Evolutionary conservation across 2,888 invertebrate species (phyloP), one percentile per base, ranked within the genome.

Genomic region (Sinhomidia bicolor): DNA sequence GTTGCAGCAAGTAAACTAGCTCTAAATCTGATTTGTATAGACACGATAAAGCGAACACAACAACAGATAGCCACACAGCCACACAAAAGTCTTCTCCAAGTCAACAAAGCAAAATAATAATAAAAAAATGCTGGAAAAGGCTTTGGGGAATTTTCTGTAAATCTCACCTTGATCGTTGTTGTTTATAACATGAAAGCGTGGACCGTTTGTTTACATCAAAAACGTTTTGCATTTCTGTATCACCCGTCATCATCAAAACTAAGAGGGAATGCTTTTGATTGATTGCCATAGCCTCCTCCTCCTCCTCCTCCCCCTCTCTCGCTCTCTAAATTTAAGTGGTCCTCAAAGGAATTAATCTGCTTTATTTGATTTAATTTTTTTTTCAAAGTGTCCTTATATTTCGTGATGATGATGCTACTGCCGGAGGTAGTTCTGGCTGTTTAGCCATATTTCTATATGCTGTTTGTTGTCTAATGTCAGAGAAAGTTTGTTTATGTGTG

Each of bases 91-190:
- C n/a, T n/a, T n/a, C n/a, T n/a, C n/a, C n/a, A n/a, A n/a, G n/a
- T n/a, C n/a, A n/a, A 29, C 17, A 23, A 57, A 23, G 29, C 62
- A 26, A 32, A 62, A 62, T 62, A 29, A 32, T 12, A 57, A 54
- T 14, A 54, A 54, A 17, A 23, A 62, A n/a, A 23, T 12, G 62
- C 62, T 29, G 62, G 12, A n/a, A n/a, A 29, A 10, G 26, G 62
- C 62, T 32, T 62, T 32, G 29, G 62, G 62, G 62, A 62, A 32
- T 62, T 29, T 62, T 26, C 62, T 62, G 29, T 62, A 62, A 62
- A 62, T 62, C 62, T 32, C 62, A 23, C 62, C 2, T 12, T 54
- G 54, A 9, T 60, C 7, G 26, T 26, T 60, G 60, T 26, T 26
- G 23, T 60, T 23, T 23, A n/a, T n/a, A n/a, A 17, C 7, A 20